phyloP scores from a whole-genome alignment of 2,888 invertebrate species.

The Agrypnus murinus region DNA sequence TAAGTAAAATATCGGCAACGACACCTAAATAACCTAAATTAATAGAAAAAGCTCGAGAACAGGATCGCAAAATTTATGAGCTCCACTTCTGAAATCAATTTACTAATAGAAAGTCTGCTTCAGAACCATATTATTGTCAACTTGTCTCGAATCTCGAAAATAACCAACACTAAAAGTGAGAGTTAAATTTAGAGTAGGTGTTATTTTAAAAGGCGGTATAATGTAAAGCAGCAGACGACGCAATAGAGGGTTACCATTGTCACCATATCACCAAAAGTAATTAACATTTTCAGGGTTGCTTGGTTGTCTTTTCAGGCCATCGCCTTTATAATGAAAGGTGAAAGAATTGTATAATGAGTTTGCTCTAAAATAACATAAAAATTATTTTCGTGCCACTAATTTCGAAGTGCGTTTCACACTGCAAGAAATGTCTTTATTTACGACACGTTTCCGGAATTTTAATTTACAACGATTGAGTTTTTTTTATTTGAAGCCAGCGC shows the following conservation, averaged over 20 bases:
- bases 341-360: slow-evolving; percentile 36
- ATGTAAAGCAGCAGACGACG: slow-evolving; percentile 27
- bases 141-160: slow-evolving; percentile 20
- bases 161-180: slow-evolving; percentile 18
- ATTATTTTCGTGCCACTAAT: slow-evolving; percentile 28
- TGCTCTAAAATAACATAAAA: slow-evolving; percentile 18
- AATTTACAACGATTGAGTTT: too few relatives aligned
- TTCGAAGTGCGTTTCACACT: not conserved
- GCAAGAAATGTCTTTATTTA: slow-evolving; percentile 8
- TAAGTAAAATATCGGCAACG: slow-evolving; percentile 27
- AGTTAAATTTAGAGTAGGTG: slow-evolving; percentile 38
- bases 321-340: slow-evolving; percentile 30
- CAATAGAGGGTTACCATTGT: slow-evolving; percentile 37
- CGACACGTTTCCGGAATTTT: not conserved
- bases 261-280: slow-evolving; percentile 36
- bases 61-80: slow-evolving; percentile 16
- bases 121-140: slow-evolving; percentile 32
- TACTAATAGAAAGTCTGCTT: slow-evolving; percentile 32
- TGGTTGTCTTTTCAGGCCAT: slow-evolving; percentile 31
- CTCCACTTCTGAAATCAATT: slow-evolving; percentile 30
- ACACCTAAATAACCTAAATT: slow-evolving; percentile 31
- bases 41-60: slow-evolving; percentile 11
- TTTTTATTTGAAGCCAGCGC: too few relatives aligned
- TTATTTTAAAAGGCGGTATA: slow-evolving; percentile 31
- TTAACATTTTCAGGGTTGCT: slow-evolving; percentile 32